Percentiles rank a stretch among this genome's conserved stretches.
These are phyloP conservation scores for Holcopasites calliopsidis DNA, from an alignment of 1,140 invertebrate species.

Conservation along the genomic window DNA sequence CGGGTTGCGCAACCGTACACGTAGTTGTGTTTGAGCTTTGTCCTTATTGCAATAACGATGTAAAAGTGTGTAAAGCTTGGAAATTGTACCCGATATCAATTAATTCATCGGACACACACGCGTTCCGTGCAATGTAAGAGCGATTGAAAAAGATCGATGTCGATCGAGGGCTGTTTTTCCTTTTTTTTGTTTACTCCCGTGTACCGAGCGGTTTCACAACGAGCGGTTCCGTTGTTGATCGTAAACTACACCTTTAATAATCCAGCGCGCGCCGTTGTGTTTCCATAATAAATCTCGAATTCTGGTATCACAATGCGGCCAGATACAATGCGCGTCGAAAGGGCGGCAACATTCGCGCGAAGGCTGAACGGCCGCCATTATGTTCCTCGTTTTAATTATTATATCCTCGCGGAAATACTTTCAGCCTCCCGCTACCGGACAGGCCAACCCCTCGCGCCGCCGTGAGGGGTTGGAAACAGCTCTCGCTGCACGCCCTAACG, in stretches of 20 bases:
- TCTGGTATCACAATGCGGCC: constrained; percentile 18
- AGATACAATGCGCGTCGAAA: constrained; percentile 30
- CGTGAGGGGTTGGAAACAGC: neutral
- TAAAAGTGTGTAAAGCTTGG: no score
- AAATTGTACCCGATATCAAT: no score
- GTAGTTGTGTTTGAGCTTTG: no score
- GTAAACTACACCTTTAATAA: constrained; percentile 14
- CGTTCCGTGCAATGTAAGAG: no score
- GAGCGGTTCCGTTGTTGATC: constrained; percentile 16
- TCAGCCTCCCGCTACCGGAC: neutral
- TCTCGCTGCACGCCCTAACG: constrained; percentile 15
- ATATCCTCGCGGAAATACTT: constrained; percentile 35
- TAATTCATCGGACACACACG: no score
- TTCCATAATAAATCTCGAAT: constrained; percentile 28
- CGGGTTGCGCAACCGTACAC: no score
- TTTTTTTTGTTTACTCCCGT: neutral
- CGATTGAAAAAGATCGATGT: no score
- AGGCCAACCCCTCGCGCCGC: neutral
- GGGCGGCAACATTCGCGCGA: constrained; percentile 14
- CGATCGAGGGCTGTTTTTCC: neutral
- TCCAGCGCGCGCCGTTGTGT: neutral
- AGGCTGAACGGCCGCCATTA: neutral
- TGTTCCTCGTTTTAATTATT: constrained; percentile 31
- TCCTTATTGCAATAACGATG: no score
- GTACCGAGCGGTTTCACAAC: neutral